Conservation (phyloP, 2,888 invertebrate genomes). For the Odontomyia ornata region DNA sequence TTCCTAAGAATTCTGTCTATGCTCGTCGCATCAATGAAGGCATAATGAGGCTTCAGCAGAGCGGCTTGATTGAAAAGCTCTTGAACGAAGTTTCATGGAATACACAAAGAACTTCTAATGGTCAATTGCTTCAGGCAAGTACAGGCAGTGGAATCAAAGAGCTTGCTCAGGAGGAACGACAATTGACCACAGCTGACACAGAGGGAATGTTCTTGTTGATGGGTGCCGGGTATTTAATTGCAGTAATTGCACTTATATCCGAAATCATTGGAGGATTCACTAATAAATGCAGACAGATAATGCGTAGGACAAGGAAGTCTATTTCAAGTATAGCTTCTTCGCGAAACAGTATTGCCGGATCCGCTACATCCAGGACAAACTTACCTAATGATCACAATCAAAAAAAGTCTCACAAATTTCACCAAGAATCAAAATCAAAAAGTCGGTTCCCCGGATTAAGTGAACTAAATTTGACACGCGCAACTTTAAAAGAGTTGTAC, state of each 20-base stretch:
- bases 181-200: conserved; percentile 80
- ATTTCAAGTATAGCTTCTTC: conserved; percentile 53
- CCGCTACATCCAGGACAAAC: conserved; percentile 50
- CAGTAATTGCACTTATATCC: conserved; percentile 70
- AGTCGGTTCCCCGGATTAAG: conserved; percentile 57
- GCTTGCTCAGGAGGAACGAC: conserved; percentile 71
- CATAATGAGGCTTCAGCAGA: conserved; percentile 71
- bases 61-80: conserved; percentile 75
- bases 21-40: conserved; percentile 70
- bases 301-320: conserved; percentile 55
- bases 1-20: conserved; percentile 73
- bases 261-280: conserved; percentile 78
- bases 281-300: conserved; percentile 66
- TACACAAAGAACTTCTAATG: conserved; percentile 71
- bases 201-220: conserved; percentile 84
- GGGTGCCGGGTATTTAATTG: conserved; percentile 74
- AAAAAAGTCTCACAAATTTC: conserved; percentile 44
- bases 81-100: conserved; percentile 77
- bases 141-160: conserved; percentile 63
- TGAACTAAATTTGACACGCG: conserved; percentile 59
- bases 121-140: conserved; percentile 72
- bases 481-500: conserved; percentile 60
- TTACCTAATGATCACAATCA: conserved; percentile 47
- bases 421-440: conserved; percentile 43
- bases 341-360: conserved; percentile 55